Evolutionary conservation across 1,140 invertebrate genomes (phyloP).

Genomic region (Drosophila fuyamai): DNA sequence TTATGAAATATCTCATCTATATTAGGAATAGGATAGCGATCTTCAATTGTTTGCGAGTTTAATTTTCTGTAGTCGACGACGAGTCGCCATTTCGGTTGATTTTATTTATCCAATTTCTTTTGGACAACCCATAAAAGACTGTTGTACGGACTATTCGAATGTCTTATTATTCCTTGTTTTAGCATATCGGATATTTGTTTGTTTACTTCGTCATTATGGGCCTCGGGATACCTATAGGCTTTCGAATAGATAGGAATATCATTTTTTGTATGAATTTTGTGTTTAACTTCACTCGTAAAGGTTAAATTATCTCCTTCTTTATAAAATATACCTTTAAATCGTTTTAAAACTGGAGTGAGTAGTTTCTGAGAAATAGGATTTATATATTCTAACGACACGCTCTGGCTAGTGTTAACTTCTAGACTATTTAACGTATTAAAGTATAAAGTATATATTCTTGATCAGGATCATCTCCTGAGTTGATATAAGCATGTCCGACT

Average conservation of each 20-base stretch:
- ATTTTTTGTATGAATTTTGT: slow-evolving; percentile 13
- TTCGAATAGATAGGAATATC: slow-evolving; percentile 10
- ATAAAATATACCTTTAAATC: background rate
- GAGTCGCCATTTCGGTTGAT: slow-evolving; percentile 10
- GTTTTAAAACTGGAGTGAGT: background rate
- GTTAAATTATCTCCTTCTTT: slow-evolving; percentile 4
- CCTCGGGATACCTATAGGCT: slow-evolving; percentile 13
- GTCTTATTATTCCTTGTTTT: slow-evolving; percentile 18
- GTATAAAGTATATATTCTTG: no score
- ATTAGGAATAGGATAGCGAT: background rate
- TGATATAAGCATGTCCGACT: no score
- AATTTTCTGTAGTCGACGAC: slow-evolving; percentile 13
- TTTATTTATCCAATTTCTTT: slow-evolving; percentile 7
- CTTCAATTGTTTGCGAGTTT: slow-evolving; percentile 1
- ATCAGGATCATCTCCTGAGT: no score
- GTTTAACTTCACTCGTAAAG: slow-evolving; percentile 9
- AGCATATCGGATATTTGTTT: background rate
- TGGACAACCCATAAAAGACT: slow-evolving; percentile 7
- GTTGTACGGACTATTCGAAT: slow-evolving; percentile 9
- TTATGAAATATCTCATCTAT: slow-evolving; percentile 2
- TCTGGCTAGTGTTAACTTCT: background rate
- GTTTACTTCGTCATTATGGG: slow-evolving; percentile 10
- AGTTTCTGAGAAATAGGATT: background rate
- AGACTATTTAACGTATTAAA: background rate
- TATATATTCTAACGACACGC: background rate